These are phyloP conservation scores for Drosophila yooni DNA, from an alignment of 2,888 invertebrate species.

Conservation along the genomic window DNA sequence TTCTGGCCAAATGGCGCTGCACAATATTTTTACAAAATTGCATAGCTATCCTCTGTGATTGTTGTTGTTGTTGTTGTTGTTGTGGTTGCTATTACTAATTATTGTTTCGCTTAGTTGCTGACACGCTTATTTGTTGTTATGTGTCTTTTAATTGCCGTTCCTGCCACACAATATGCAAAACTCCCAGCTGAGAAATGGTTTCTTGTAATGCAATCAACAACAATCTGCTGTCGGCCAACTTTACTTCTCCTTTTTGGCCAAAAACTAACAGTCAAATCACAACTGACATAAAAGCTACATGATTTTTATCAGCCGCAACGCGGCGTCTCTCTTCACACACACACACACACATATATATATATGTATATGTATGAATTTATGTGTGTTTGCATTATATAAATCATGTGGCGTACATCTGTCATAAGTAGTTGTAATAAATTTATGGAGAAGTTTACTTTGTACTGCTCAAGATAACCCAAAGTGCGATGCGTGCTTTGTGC, in stretches of 20 bases:
- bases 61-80: constrained; percentile 38
- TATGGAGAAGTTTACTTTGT: constrained; percentile 46
- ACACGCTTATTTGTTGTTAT: constrained; percentile 80
- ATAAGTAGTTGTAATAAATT: constrained; percentile 52
- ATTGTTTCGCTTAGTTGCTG: constrained; percentile 79
- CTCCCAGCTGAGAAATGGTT: constrained; percentile 64
- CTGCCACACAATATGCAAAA: constrained; percentile 66
- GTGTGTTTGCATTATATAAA: constrained; percentile 49
- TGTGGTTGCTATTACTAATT: constrained; percentile 73
- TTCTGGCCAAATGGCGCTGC: constrained; percentile 24
- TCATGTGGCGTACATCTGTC: constrained; percentile 68
- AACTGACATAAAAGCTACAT: constrained; percentile 50
- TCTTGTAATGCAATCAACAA: constrained; percentile 66
- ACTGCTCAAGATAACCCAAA: constrained; percentile 44
- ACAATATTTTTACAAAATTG: constrained; percentile 52
- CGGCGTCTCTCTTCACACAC: constrained; percentile 12
- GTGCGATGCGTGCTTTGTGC: constrained; percentile 16
- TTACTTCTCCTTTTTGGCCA: constrained; percentile 21
- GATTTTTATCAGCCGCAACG: constrained; percentile 78
- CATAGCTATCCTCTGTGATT: constrained; percentile 24
- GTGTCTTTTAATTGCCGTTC: constrained; percentile 81
- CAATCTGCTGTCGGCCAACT: constrained; percentile 13
- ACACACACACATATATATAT: not conserved
- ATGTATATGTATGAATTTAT: not conserved
- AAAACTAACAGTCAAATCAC: constrained; percentile 22